Percentiles rank a stretch among this genome's conserved stretches.
These are phyloP conservation scores for Liposcelis brunnea DNA, from an alignment of 2,888 invertebrate genomes.

Conservation along the genomic window DNA sequence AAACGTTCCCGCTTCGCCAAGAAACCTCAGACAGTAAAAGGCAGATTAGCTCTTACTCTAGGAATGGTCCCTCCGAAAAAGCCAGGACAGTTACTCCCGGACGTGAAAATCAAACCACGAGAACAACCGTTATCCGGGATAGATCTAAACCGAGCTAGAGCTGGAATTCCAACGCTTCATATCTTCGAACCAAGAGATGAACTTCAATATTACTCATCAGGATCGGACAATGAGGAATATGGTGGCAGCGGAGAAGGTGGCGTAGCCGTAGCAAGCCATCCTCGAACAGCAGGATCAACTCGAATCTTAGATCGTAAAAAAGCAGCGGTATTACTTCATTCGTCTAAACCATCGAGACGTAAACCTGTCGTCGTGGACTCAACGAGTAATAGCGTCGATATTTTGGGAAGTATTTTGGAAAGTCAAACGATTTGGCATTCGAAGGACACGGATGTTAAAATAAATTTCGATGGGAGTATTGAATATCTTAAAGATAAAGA, in stretches of 20 bases:
- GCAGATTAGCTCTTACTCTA: conserved; percentile 31
- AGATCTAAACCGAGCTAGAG: conserved; percentile 22
- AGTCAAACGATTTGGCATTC: conserved; percentile 54
- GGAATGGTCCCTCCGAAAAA: conserved; percentile 28
- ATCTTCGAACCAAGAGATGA: conserved; percentile 50
- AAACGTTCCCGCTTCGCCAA: too few species aligned
- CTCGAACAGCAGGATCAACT: conserved; percentile 25
- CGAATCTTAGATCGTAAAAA: conserved; percentile 29
- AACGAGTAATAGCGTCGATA: conserved; percentile 27
- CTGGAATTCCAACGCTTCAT: conserved; percentile 37
- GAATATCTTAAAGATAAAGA: conserved; percentile 29
- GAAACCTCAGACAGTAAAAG: conserved; percentile 24
- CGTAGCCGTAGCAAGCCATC: conserved; percentile 28
- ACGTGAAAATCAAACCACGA: conserved; percentile 17
- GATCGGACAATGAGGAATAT: conserved; percentile 21
- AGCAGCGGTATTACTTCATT: conserved; percentile 20
- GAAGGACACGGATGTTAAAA: conserved; percentile 36
- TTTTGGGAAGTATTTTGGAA: conserved; percentile 50
- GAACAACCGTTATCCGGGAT: conserved; percentile 11
- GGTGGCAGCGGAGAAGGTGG: conserved; percentile 18
- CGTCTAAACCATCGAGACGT: conserved; percentile 5
- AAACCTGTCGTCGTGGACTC: conserved; percentile 7
- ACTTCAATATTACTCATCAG: conserved; percentile 45
- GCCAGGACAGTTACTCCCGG: conserved; percentile 24
- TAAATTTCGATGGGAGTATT: conserved; percentile 44